A percentile compares a stretch with the other conserved stretches of the same genome.
Evolutionary conservation across 2,797 vertebrate species (phyloP).

Genomic region (Melopsittacus undulatus): DNA sequence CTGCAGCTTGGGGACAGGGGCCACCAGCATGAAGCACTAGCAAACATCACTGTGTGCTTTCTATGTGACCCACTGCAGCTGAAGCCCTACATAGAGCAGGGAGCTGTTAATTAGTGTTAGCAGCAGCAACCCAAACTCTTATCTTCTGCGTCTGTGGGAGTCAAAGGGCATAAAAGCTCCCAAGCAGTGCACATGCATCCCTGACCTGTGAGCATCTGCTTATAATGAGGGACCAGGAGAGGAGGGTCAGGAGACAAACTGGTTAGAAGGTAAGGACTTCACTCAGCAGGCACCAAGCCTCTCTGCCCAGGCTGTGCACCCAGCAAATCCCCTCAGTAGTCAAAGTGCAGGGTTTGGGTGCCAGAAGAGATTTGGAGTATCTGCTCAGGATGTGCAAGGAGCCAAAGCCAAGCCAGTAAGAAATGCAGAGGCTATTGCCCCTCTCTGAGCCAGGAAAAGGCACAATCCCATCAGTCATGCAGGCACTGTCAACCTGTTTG

Average conservation of each 20-base stretch:
- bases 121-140: background rate
- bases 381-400: background rate
- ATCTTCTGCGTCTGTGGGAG: background rate
- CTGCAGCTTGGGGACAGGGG: background rate
- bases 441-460: background rate
- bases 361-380: background rate
- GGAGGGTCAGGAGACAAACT: background rate
- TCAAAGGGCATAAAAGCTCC: background rate
- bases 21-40: background rate
- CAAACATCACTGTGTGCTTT: background rate
- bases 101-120: background rate
- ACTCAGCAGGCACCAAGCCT: background rate
- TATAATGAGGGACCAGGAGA: background rate
- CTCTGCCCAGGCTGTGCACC: background rate
- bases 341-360: background rate
- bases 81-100: background rate
- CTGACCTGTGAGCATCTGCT: background rate
- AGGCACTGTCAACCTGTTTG: background rate
- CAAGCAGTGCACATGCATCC: background rate
- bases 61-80: accelerated
- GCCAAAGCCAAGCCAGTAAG: background rate
- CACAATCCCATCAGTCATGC: accelerated
- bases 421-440: background rate
- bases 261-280: background rate
- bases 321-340: accelerated